Conservation (phyloP, 2,888 invertebrate species). For the Epicampocera succincta region DNA sequence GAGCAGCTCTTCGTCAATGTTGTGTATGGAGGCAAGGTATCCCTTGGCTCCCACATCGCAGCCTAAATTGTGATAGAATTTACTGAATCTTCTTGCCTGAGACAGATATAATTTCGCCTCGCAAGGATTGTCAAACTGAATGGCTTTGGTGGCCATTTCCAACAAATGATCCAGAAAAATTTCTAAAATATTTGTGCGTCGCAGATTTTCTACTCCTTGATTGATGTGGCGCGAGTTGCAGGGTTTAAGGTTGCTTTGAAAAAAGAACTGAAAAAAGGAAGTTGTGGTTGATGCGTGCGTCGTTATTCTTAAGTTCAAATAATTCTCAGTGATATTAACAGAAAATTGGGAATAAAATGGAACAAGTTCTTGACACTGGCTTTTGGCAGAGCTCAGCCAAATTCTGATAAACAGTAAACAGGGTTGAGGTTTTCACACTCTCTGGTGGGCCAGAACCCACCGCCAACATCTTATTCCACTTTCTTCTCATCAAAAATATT, state of each 20-base stretch:
- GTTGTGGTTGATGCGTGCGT: too few species aligned
- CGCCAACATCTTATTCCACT: too few species aligned
- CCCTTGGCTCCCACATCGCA: constrained; percentile 83
- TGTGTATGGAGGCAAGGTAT: constrained; percentile 83
- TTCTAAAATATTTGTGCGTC: constrained; percentile 85
- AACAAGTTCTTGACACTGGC: too few species aligned
- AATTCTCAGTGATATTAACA: too few species aligned
- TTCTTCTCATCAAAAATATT: constrained; percentile 71
- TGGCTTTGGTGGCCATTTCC: constrained; percentile 86
- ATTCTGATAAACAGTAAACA: too few species aligned
- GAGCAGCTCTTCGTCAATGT: constrained; percentile 82
- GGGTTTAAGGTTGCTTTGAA: constrained; percentile 70
- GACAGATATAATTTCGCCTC: constrained; percentile 87
- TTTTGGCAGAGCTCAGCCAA: too few species aligned
- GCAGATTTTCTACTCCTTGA: constrained; percentile 83
- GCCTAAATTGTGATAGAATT: constrained; percentile 84
- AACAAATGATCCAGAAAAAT: constrained; percentile 89
- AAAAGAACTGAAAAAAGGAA: constrained; percentile 72
- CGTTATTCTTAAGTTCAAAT: too few species aligned
- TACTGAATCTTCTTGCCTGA: constrained; percentile 86
- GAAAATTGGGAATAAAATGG: too few species aligned
- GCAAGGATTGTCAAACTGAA: constrained; percentile 84
- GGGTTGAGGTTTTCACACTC: too few species aligned
- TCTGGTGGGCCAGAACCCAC: too few species aligned
- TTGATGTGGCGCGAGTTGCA: constrained; percentile 73